These are phyloP conservation scores for Sylvia borin DNA, from an alignment of 2,797 vertebrate species.

Conservation along the genomic window DNA sequence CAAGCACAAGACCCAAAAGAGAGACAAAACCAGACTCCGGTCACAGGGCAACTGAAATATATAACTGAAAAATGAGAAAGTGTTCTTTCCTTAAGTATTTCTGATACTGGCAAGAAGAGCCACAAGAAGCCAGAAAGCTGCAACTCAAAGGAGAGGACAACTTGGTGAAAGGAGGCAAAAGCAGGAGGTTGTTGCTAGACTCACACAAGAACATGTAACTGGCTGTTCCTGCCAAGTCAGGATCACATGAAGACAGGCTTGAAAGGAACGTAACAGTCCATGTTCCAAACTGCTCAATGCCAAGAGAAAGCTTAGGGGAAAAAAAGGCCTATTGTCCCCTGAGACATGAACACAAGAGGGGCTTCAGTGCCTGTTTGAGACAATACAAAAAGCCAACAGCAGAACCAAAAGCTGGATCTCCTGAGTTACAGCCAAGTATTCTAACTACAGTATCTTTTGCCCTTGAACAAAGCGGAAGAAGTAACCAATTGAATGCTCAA, in stretches of 20 bases:
- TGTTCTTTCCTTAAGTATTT: not conserved
- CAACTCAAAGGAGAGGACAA: not conserved
- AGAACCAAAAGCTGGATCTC: not conserved
- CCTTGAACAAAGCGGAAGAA: not conserved
- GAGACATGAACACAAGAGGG: not conserved
- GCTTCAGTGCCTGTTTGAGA: not conserved
- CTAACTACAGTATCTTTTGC: not conserved
- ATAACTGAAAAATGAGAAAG: not conserved
- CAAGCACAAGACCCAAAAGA: not conserved
- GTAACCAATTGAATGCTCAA: not conserved
- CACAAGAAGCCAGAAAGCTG: not conserved
- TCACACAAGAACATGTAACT: not conserved
- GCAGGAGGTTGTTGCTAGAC: not conserved
- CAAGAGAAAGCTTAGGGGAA: not conserved
- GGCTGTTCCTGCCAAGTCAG: not conserved
- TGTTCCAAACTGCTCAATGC: not conserved
- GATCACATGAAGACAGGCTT: not conserved
- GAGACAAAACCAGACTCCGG: not conserved
- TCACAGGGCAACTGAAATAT: not conserved
- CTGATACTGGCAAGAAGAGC: not conserved
- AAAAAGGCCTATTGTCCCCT: not conserved
- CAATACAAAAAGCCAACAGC: not conserved
- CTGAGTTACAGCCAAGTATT: not conserved
- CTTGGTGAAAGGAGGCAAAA: not conserved
- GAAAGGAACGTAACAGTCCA: not conserved